Percentiles rank a stretch among this genome's conserved stretches.
phyloP scores from a whole-genome alignment of 2,113 vertebrate species.

The Malurus elegans region DNA sequence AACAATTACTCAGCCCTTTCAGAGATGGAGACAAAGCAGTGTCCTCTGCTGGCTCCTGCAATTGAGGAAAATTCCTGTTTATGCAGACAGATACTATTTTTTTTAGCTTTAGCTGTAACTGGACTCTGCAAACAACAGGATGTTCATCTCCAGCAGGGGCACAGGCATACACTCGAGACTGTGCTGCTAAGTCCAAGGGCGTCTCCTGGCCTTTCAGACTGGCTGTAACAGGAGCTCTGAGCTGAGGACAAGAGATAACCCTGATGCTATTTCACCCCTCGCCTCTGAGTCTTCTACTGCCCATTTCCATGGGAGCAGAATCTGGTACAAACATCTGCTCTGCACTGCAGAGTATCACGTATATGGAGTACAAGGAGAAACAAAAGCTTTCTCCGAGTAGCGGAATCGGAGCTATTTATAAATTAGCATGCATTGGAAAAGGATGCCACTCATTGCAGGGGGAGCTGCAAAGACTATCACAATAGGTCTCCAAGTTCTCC shows the following conservation, averaged over 20 bases:
- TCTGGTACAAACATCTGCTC: not conserved
- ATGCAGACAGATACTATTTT: not conserved
- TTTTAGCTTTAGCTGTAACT: not conserved
- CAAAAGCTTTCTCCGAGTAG: not conserved
- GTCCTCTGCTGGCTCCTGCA: not conserved
- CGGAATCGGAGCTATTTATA: not conserved
- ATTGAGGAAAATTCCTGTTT: slow-evolving; percentile 24
- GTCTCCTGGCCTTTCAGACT: not conserved
- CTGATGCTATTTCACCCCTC: not conserved
- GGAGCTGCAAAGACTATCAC: not conserved
- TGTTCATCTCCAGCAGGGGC: not conserved
- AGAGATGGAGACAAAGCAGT: not conserved
- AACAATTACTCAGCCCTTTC: not conserved
- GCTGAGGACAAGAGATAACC: not conserved
- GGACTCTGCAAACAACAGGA: slow-evolving; percentile 10
- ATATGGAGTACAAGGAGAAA: not conserved
- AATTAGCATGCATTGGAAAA: not conserved
- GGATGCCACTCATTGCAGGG: not conserved
- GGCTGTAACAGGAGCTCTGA: slow-evolving; percentile 1
- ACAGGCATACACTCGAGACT: not conserved
- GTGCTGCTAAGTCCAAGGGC: not conserved
- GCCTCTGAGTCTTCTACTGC: not conserved
- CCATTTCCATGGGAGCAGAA: not conserved
- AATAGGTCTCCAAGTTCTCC: not conserved
- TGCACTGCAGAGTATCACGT: not conserved